These are phyloP conservation scores for Eleutherodactylus coqui DNA, from an alignment of 2,797 vertebrate genomes.

Conservation along the genomic window DNA sequence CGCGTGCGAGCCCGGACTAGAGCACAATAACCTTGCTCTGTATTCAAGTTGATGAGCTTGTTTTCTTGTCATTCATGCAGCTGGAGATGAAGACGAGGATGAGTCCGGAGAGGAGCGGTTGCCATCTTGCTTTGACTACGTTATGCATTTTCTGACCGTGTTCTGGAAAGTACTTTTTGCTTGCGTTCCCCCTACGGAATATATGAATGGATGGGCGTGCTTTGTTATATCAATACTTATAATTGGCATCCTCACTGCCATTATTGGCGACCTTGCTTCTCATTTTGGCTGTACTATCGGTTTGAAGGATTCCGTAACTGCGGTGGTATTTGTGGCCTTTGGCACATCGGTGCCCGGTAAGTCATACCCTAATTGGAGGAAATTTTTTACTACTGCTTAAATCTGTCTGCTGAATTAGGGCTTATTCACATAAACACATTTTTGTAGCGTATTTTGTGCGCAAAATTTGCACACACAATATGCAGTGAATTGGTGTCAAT, in stretches of 20 bases:
- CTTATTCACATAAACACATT: too few relatives aligned
- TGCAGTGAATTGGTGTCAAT: too few relatives aligned
- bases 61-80: constrained; percentile 63
- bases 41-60: neutral
- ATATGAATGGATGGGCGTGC: constrained; percentile 96
- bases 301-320: constrained; percentile 96
- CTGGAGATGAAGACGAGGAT: constrained; percentile 92
- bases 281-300: constrained; percentile 98
- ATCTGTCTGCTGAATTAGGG: neutral
- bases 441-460: too few relatives aligned
- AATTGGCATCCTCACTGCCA: constrained; percentile 92
- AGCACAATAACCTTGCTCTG: neutral
- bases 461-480: too few relatives aligned
- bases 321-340: constrained; percentile 93
- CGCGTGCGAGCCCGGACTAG: too few relatives aligned
- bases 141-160: constrained; percentile 99
- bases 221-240: constrained; percentile 90
- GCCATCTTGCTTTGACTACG: constrained; percentile 97
- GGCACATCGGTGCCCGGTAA: constrained; percentile 96
- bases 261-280: constrained; percentile 95
- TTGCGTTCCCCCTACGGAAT: constrained; percentile 95
- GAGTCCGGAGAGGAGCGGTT: constrained; percentile 92
- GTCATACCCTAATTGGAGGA: constrained; percentile 9
- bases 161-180: constrained; percentile 99
- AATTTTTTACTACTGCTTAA: neutral